Evolutionary conservation across 2,888 invertebrate species (phyloP), one percentile per base, ranked within the genome.

Genomic region (Nipponacmea schrenckii): DNA sequence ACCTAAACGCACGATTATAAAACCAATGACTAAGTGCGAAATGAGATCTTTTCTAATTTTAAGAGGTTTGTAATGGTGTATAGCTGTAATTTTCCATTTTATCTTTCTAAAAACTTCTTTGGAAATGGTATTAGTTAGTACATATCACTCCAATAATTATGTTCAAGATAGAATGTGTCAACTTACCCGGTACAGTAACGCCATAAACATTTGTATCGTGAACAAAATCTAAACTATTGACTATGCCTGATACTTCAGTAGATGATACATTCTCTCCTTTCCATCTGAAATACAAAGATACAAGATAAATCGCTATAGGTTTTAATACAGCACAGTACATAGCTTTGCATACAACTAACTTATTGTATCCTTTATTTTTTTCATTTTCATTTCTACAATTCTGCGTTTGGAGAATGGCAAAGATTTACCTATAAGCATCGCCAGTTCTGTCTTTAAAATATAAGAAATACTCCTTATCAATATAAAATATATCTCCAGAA

Each of bases 251-350:
- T 31, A 87, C 83, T 73, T 87, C 87, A 50, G 81, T 83, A 12
- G 87, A 86, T 0, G 87, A 87, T 3, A 87, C 86, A 76, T 86
- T 87, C 74, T 86, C 87, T 26, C 86, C 87, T 74, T 86, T 87
- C 87, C 87, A 87, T 73, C 86, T 85, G 24, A 56, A 56, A 20
- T 39, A 39, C 39, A 2, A 39, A 2, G 8, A 39, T 39, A 39
- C 39, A 10, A 14, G 10, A 0, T 62, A n/a, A 14, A 44, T 1
- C 14, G 17, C 12, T n/a, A 17, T 14, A 17, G 8, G 31, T 27
- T 4, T 17, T 20, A 31, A 17, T 20, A 31, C 44, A 17, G 2
- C 39, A 27, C 1, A 39, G 39, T 4, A 15, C 17, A 39, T 17
- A n/a, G n/a, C n/a, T n/a, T n/a, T n/a, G n/a, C n/a, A n/a, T n/a